These are phyloP conservation scores for Tachystola acroxantha DNA, from an alignment of 2,888 invertebrate species.

Conservation along the genomic window DNA sequence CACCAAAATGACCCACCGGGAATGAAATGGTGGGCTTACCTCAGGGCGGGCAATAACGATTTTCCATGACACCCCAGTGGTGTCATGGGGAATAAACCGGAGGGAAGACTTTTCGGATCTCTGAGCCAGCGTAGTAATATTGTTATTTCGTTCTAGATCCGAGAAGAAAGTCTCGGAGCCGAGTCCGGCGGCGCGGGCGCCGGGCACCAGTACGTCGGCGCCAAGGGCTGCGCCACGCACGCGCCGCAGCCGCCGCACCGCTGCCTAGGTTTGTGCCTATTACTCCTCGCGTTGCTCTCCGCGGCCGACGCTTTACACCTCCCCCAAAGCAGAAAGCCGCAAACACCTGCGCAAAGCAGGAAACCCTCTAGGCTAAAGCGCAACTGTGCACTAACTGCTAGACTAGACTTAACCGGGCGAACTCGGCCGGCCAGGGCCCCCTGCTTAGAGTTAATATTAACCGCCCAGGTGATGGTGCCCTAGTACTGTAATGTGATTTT, in stretches of 20 bases:
- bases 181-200: conserved; percentile 26
- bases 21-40: too few species aligned
- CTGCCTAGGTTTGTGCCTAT: conserved; percentile 75
- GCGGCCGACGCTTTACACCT: conserved; percentile 39
- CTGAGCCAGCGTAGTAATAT: too few species aligned
- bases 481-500: conserved; percentile 64
- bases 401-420: conserved; percentile 31
- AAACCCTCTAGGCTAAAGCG: conserved; percentile 42
- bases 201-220: conserved; percentile 32
- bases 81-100: too few species aligned
- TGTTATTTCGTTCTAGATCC: too few species aligned
- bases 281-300: conserved; percentile 56
- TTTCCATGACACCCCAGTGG: too few species aligned
- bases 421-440: conserved; percentile 53
- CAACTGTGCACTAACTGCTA: conserved; percentile 69
- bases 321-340: conserved; percentile 6
- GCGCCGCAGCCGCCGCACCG: conserved; percentile 52
- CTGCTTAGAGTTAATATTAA: conserved; percentile 33
- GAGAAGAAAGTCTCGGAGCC: conserved; percentile 51
- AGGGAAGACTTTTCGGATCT: too few species aligned
- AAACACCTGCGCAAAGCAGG: conserved; percentile 29
- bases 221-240: conserved; percentile 52
- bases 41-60: too few species aligned
- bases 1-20: too few species aligned
- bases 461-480: conserved; percentile 26